These are phyloP conservation scores for Drosophila mercatorum DNA, from an alignment of 2,888 invertebrate genomes.

Conservation along the genomic window DNA sequence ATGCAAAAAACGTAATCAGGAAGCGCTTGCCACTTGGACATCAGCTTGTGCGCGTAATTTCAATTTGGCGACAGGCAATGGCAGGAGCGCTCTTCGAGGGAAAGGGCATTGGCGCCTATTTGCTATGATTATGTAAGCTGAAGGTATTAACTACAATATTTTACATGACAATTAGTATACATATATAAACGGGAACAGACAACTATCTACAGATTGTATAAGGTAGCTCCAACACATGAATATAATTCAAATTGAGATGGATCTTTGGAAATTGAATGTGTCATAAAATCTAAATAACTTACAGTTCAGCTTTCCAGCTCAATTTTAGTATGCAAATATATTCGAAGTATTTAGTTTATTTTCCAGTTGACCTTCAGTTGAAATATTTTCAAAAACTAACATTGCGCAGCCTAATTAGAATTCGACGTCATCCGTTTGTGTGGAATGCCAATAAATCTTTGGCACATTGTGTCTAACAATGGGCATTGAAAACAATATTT, in stretches of 20 bases:
- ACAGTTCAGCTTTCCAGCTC: too few species aligned
- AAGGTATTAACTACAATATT: not conserved
- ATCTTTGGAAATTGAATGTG: too few species aligned
- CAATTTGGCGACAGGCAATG: constrained; percentile 36
- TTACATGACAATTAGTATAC: too few species aligned
- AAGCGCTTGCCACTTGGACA: constrained; percentile 50
- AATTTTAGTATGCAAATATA: not conserved
- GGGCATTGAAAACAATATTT: constrained; percentile 23
- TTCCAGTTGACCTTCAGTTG: constrained; percentile 29
- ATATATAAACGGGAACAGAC: too few species aligned
- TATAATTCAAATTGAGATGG: too few species aligned
- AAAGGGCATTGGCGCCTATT: not conserved
- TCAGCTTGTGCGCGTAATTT: constrained; percentile 50
- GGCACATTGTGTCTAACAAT: constrained; percentile 22
- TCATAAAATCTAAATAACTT: too few species aligned
- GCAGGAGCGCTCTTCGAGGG: constrained; percentile 20
- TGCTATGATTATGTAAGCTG: not conserved
- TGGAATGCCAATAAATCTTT: constrained; percentile 35
- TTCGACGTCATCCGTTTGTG: constrained; percentile 24
- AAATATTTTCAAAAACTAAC: not conserved
- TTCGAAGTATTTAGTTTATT: not conserved
- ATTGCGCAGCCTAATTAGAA: constrained; percentile 26
- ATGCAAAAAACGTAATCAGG: constrained; percentile 72
- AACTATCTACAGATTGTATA: too few species aligned
- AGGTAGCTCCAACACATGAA: too few species aligned